Evolutionary conservation across 2,113 vertebrate species (phyloP).

Genomic region (Mastomys natalensis): DNA sequence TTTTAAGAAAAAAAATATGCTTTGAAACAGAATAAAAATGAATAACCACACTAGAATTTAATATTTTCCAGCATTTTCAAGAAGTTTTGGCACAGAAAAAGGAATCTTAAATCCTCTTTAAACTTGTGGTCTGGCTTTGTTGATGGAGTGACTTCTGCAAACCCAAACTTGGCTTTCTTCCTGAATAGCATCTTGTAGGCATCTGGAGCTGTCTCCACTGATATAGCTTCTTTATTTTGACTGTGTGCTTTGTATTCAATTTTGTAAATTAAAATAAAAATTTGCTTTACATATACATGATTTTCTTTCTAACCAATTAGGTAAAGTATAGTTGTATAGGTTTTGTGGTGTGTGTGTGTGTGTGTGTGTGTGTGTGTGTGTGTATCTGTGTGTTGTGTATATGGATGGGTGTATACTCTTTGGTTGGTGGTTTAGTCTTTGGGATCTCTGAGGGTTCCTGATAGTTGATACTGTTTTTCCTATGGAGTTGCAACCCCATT

Average conservation of each 20-base stretch:
- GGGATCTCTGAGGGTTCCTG: too few relatives aligned
- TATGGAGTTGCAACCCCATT: too few relatives aligned
- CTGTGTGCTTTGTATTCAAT: not conserved
- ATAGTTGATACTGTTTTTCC: too few relatives aligned
- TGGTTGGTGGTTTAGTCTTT: too few relatives aligned
- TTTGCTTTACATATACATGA: not conserved
- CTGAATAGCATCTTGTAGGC: not conserved
- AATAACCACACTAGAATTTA: not conserved
- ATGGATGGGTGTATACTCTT: too few relatives aligned
- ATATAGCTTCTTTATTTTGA: not conserved
- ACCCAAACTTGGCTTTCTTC: not conserved
- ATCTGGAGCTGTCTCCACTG: not conserved
- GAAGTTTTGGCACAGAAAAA: not conserved
- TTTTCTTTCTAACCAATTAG: not conserved
- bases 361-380: not conserved
- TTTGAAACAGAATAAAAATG: not conserved
- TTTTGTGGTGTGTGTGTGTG: not conserved
- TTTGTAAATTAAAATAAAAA: not conserved
- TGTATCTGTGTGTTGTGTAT: not conserved
- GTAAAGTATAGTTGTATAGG: not conserved
- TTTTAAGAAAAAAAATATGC: not conserved
- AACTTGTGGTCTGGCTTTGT: not conserved
- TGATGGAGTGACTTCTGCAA: accelerated
- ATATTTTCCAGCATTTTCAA: not conserved
- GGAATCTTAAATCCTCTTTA: not conserved